These are phyloP conservation scores for Mya arenaria DNA, from an alignment of 1,140 invertebrate species.

Conservation along the genomic window DNA sequence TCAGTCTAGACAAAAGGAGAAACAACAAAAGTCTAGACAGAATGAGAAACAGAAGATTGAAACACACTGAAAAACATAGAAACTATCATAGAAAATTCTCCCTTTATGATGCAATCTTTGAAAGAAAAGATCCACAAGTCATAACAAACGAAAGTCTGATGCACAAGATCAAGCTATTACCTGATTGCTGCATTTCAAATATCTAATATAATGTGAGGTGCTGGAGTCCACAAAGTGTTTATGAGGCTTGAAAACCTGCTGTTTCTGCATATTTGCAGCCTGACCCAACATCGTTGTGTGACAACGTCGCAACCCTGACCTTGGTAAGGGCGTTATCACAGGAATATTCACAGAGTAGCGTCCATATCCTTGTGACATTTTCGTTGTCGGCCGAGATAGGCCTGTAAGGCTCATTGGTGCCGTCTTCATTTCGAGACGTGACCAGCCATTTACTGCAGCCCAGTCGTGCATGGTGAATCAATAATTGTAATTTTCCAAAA, in stretches of 20 bases:
- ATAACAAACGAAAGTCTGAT: neutral
- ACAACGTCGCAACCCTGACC: slow-evolving; percentile 25
- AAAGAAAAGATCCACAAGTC: neutral
- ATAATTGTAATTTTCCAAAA: no score
- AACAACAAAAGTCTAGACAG: neutral
- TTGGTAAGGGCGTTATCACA: neutral
- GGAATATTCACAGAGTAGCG: slow-evolving; percentile 44
- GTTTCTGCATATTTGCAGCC: neutral
- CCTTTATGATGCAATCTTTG: neutral
- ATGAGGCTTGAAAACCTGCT: slow-evolving; percentile 40
- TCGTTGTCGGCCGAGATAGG: neutral
- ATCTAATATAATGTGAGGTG: slow-evolving; percentile 34
- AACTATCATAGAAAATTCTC: neutral
- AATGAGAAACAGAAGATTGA: neutral
- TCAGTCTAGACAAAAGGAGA: neutral
- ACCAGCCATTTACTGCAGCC: slow-evolving; percentile 47
- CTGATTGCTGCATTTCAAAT: slow-evolving; percentile 46
- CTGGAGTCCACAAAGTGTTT: neutral
- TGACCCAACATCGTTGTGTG: slow-evolving; percentile 27
- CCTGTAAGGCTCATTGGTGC: neutral
- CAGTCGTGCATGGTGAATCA: slow-evolving; percentile 48
- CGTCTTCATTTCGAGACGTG: slow-evolving; percentile 17
- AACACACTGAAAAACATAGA: neutral
- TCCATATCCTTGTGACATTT: neutral
- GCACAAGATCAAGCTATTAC: no score